Base-by-base conservation (phyloP, 1,140 invertebrate genomes). In the Macrotrachela quadricornifera region DNA sequence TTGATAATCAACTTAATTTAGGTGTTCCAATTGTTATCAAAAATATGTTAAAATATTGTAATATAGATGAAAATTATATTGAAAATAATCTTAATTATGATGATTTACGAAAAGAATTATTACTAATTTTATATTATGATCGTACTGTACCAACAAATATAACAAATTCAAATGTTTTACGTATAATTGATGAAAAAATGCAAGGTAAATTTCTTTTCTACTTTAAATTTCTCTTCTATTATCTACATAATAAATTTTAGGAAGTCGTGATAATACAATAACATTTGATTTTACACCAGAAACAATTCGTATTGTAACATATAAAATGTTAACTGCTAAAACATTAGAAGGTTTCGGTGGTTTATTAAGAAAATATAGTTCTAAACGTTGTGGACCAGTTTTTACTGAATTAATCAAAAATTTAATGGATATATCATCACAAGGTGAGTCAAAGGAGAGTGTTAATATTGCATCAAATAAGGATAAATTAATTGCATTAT, bases 41-140 rank as follows among this genome's bases (percentile, higher is more conserved):
- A 49, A 38, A 49, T 40, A 49, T 49, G 47, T 37, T 49, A 16
- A 40, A 49, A 38, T 49, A 17, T 49, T 14, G 14, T 40, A 15
- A 49, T 17, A 17, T 49, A 1, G 47, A 49, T 49, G 15, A 49
- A 38, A 39, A 17, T 37, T 49, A 17, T 49, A 37, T 40, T 49
- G 47, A 49, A 40, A 49, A 49, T 49, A 37, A 49, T 49, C 47
- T 49, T 49, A 37, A 49, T 17, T 49, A 49, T 49, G 47, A 49
- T 39, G 47, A 49, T 10, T 49, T 49, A 40, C 47, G 47, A 40
- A 49, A 49, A 49, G 47, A 49, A 15, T 37, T 49, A 15, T 49
- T 49, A 40, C 16, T 40, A 10, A 17, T 49, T 49, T 40, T 49
- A 16, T 49, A 39, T 49, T 49, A 15, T 49, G 47, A 49, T 10